Evolutionary conservation across 2,888 invertebrate genomes (phyloP).

Genomic region (Hedychridium roseum): DNA sequence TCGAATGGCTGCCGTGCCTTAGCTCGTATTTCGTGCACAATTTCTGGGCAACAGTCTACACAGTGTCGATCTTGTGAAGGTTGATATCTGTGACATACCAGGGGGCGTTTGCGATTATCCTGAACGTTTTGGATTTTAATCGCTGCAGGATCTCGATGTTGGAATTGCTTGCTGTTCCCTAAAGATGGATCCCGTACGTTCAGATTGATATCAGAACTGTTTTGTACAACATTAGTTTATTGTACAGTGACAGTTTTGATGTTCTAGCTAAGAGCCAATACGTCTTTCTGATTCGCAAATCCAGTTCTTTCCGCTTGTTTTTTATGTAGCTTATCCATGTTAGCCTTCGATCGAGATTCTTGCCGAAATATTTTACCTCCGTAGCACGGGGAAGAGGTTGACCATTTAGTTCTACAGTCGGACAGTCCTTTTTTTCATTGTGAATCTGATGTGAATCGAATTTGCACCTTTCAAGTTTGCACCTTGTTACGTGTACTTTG

Average conservation of each 20-base stretch:
- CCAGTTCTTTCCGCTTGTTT: slow-evolving; percentile 17
- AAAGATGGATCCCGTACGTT: slow-evolving; percentile 19
- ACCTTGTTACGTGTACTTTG: not conserved
- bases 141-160: too few relatives aligned
- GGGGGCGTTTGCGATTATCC: slow-evolving; percentile 12
- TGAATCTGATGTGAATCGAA: slow-evolving; percentile 35
- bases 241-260: slow-evolving; percentile 9
- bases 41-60: too few relatives aligned
- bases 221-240: slow-evolving; percentile 21
- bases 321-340: slow-evolving; percentile 12
- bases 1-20: too few relatives aligned
- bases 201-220: slow-evolving; percentile 18
- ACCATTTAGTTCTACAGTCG: slow-evolving; percentile 16
- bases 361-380: slow-evolving; percentile 24
- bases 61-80: too few relatives aligned
- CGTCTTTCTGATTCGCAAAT: slow-evolving; percentile 11
- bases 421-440: slow-evolving; percentile 20
- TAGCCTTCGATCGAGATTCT: slow-evolving; percentile 21
- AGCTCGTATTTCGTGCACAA: too few relatives aligned
- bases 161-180: slow-evolving; percentile 17
- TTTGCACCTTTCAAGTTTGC: too few relatives aligned
- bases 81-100: too few relatives aligned
- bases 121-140: slow-evolving; percentile 10
- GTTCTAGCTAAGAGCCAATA: slow-evolving; percentile 14
- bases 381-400: slow-evolving; percentile 16